These are phyloP conservation scores for Syncerus caffer DNA, from an alignment of 2,797 vertebrate species.

Conservation along the genomic window DNA sequence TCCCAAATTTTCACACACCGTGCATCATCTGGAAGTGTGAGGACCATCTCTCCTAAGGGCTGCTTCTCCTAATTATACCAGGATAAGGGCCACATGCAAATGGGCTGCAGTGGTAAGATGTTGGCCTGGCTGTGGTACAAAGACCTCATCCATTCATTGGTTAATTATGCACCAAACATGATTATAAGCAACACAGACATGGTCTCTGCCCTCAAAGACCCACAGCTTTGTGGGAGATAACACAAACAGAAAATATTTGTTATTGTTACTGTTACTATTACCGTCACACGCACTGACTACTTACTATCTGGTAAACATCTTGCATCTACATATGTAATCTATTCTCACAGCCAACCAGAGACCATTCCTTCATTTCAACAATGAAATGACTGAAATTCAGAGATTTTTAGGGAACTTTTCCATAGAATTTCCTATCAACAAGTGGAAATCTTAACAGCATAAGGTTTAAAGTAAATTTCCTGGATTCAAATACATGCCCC, in stretches of 20 bases:
- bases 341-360: neutral
- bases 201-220: neutral
- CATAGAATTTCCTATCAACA: neutral
- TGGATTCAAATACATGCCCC: neutral
- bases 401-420: neutral
- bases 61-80: neutral
- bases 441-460: neutral
- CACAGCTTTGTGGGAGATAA: neutral
- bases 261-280: too few relatives aligned
- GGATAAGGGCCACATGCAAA: neutral
- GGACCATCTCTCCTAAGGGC: neutral
- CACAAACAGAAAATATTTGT: neutral
- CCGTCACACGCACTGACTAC: neutral
- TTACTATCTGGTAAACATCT: neutral
- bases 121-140: neutral
- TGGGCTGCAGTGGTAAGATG: neutral
- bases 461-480: neutral
- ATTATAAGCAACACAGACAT: neutral
- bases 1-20: neutral
- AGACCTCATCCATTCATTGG: neutral
- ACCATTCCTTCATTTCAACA: neutral
- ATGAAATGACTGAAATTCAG: neutral
- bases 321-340: neutral
- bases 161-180: neutral
- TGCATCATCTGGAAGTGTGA: neutral